These are phyloP conservation scores for Priocnemis perturbator DNA, from an alignment of 2,888 invertebrate genomes.

Conservation along the genomic window DNA sequence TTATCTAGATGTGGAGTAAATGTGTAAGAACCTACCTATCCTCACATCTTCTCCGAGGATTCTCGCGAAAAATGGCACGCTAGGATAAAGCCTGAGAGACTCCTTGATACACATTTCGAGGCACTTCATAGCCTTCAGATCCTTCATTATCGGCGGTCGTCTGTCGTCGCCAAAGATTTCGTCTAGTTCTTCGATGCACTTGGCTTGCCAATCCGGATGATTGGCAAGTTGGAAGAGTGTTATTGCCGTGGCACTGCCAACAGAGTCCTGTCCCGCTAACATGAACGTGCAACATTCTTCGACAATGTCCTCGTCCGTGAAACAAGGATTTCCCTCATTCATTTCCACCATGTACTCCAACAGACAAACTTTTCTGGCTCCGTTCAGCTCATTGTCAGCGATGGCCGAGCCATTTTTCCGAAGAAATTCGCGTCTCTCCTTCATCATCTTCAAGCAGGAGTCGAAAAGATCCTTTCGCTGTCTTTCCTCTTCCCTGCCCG, in stretches of 20 bases:
- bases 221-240: constrained; percentile 78
- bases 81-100: constrained; percentile 67
- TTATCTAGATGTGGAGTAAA: not conserved
- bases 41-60: constrained; percentile 65
- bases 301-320: constrained; percentile 79
- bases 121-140: constrained; percentile 62
- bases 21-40: constrained; percentile 52
- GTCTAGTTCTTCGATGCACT: constrained; percentile 61
- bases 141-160: constrained; percentile 56
- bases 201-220: constrained; percentile 75
- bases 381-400: not conserved
- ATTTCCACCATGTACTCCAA: constrained; percentile 78
- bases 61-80: constrained; percentile 67
- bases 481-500: constrained; percentile 76
- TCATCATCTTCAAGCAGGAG: constrained; percentile 58
- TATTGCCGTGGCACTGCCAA: constrained; percentile 78
- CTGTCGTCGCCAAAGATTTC: constrained; percentile 55
- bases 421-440: constrained; percentile 50
- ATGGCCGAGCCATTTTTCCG: constrained; percentile 2
- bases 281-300: constrained; percentile 81
- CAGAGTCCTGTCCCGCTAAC: constrained; percentile 81
- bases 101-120: constrained; percentile 71
- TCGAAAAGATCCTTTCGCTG: constrained; percentile 70
- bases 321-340: constrained; percentile 75
- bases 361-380: constrained; percentile 59